A percentile compares a stretch with the other conserved stretches of the same genome.
Conservation (phyloP, 2,113 vertebrate genomes). For the Hucho hucho region DNA sequence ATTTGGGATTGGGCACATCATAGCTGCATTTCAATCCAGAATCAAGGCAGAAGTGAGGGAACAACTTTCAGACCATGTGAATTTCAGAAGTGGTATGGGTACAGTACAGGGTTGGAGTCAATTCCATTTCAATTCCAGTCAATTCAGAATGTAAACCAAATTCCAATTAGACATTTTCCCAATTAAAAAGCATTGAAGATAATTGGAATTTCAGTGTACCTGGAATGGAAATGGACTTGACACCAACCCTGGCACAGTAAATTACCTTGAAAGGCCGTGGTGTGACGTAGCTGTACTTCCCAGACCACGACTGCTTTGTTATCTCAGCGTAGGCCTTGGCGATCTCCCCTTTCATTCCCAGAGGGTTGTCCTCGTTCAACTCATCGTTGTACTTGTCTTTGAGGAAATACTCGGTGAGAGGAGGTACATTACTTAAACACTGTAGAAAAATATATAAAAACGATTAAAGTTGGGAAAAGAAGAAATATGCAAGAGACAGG, state of each 20-base stretch:
- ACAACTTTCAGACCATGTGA: too few relatives aligned
- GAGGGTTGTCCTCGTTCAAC: conserved; percentile 95
- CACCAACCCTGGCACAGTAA: conserved; percentile 15
- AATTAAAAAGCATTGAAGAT: too few relatives aligned
- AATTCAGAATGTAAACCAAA: too few relatives aligned
- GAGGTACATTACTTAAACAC: conserved; percentile 97
- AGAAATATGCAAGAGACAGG: background rate
- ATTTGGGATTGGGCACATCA: too few relatives aligned
- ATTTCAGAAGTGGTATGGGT: background rate
- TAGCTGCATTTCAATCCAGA: too few relatives aligned
- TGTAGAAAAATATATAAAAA: conserved; percentile 55
- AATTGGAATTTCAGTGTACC: too few relatives aligned
- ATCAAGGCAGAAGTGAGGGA: too few relatives aligned
- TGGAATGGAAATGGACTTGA: too few relatives aligned
- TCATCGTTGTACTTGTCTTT: conserved; percentile 96
- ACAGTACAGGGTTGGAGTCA: too few relatives aligned
- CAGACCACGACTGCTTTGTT: conserved; percentile 96
- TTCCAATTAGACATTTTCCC: too few relatives aligned
- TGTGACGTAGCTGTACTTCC: conserved; percentile 94
- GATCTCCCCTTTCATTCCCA: conserved; percentile 98
- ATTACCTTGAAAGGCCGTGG: conserved; percentile 96
- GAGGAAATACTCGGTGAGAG: conserved; percentile 95
- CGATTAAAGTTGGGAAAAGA: too few relatives aligned
- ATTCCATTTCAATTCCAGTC: too few relatives aligned
- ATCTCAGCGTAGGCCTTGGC: conserved; percentile 93